Conservation (phyloP, 1,140 invertebrate species). For the Geopemphigus sp. region DNA sequence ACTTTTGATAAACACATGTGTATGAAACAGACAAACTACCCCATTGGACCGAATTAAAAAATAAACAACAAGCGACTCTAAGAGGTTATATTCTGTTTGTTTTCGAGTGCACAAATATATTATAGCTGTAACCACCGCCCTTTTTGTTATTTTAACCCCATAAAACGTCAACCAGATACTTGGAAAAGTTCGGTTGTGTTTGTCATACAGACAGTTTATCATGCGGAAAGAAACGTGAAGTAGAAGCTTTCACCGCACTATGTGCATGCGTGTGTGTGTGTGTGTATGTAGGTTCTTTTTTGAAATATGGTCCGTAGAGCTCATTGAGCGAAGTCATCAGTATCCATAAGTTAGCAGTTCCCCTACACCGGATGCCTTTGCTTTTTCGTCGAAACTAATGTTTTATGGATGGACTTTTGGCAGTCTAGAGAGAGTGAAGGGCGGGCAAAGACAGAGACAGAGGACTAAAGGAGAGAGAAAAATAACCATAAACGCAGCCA, state of each 20-base stretch:
- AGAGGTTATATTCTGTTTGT: conserved; percentile 8
- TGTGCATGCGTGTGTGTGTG: background rate
- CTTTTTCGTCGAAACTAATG: conserved; percentile 51
- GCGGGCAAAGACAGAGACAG: conserved; percentile 1
- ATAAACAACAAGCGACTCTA: conserved; percentile 10
- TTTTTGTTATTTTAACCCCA: conserved; percentile 42
- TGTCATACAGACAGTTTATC: conserved; percentile 46
- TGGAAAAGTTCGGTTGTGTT: conserved; percentile 35
- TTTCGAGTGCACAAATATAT: conserved; percentile 14
- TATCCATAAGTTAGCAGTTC: conserved; percentile 53
- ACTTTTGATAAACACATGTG: background rate
- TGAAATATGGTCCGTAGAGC: conserved; percentile 47
- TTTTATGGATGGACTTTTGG: conserved; percentile 52
- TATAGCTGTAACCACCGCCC: background rate
- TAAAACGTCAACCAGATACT: conserved; percentile 43
- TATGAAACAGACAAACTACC: background rate
- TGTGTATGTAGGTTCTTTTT: conserved; percentile 27
- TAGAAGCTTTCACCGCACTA: conserved; percentile 40
- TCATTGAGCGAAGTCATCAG: conserved; percentile 53
- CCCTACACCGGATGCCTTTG: conserved; percentile 3
- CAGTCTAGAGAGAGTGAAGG: background rate
- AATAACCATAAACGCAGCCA: conserved; percentile 37
- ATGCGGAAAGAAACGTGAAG: conserved; percentile 44
- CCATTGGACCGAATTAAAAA: conserved; percentile 19
- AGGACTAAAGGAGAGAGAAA: conserved; percentile 10